Evolutionary conservation across 2,113 vertebrate genomes (phyloP).

Genomic region (Notiomystis cincta): DNA sequence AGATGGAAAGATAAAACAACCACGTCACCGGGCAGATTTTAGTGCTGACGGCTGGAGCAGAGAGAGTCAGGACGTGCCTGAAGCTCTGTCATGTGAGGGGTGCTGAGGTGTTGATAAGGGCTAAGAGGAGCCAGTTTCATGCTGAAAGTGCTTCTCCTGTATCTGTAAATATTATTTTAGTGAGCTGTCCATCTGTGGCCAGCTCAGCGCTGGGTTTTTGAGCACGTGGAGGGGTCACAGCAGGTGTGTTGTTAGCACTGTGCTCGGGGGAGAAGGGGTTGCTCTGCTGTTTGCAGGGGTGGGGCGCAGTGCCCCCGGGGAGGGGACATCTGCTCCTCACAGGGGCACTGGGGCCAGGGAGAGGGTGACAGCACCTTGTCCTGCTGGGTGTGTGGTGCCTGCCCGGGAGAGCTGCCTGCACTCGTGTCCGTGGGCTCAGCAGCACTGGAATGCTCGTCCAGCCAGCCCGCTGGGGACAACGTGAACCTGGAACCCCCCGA

Average conservation of each 20-base stretch:
- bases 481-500: accelerated
- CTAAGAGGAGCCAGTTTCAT: accelerated
- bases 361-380: accelerated
- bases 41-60: not conserved
- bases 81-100: not conserved
- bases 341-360: not conserved
- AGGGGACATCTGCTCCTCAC: accelerated
- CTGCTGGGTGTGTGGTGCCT: not conserved
- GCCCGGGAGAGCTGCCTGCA: not conserved
- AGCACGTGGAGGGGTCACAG: not conserved
- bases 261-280: not conserved
- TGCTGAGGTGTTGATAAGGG: not conserved
- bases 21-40: accelerated
- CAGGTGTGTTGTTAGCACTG: not conserved
- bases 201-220: not conserved
- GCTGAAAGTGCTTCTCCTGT: not conserved
- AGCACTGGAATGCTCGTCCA: accelerated
- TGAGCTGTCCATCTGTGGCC: not conserved
- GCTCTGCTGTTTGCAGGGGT: not conserved
- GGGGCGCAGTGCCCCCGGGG: accelerated
- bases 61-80: not conserved
- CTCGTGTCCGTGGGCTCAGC: not conserved
- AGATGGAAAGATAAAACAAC: not conserved
- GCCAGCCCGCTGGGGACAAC: accelerated
- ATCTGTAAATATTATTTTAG: not conserved